Evolutionary conservation across 1,140 invertebrate species (phyloP).

Genomic region (Drosophila fuyamai): DNA sequence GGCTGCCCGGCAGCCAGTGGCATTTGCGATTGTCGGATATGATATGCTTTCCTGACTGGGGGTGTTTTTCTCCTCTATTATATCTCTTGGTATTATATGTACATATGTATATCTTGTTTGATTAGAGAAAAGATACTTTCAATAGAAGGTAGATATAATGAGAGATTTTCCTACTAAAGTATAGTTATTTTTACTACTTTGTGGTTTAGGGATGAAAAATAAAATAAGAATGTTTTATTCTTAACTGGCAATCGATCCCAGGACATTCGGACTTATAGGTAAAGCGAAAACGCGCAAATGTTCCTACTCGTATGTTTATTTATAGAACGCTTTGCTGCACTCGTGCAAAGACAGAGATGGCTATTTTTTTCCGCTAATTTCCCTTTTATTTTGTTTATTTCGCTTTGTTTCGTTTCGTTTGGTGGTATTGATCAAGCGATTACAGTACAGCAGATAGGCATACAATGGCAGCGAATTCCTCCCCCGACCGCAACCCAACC

Average conservation of each 20-base stretch:
- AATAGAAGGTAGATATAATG: neutral
- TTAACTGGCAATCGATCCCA: slow-evolving; percentile 17
- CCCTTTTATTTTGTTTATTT: slow-evolving; percentile 5
- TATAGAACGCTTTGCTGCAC: slow-evolving; percentile 24
- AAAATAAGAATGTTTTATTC: neutral
- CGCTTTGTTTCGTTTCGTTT: slow-evolving; percentile 30
- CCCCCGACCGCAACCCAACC: slow-evolving; percentile 23
- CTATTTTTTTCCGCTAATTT: slow-evolving; percentile 11
- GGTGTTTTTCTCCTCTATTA: slow-evolving; percentile 18
- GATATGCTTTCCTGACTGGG: neutral
- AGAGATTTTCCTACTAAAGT: neutral
- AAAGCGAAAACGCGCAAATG: neutral
- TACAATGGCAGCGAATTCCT: slow-evolving; percentile 36
- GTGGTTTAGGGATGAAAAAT: neutral
- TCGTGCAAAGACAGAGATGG: neutral
- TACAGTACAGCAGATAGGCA: slow-evolving; percentile 48
- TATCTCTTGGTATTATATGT: neutral
- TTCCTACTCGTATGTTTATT: slow-evolving; percentile 10
- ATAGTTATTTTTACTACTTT: neutral
- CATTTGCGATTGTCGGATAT: slow-evolving; percentile 18
- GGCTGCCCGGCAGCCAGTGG: neutral
- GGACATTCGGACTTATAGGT: neutral
- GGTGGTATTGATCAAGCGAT: slow-evolving; percentile 45
- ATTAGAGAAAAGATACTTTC: neutral
- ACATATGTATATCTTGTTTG: slow-evolving; percentile 8